These are phyloP conservation scores for Saimiri boliviensis DNA, from an alignment of 2,113 vertebrate genomes.

Conservation along the genomic window DNA sequence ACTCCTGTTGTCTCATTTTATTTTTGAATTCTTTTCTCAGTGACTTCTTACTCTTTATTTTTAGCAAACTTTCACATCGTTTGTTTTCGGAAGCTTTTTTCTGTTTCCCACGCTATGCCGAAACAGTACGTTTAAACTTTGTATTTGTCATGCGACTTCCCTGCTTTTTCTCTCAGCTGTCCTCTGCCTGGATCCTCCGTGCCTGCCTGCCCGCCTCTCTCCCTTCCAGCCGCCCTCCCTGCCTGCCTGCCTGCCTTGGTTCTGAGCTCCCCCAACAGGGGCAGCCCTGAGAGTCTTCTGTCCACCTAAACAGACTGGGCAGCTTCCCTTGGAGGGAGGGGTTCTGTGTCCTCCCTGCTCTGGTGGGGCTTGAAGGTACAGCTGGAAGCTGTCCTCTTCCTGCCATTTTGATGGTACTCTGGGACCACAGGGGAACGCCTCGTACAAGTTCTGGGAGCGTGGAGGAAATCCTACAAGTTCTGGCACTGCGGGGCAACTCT, in stretches of 20 bases:
- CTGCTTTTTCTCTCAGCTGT: background rate
- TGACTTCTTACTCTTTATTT: background rate
- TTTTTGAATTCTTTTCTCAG: background rate
- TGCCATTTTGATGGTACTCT: background rate
- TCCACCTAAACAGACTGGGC: too few relatives aligned
- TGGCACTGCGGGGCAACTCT: too few relatives aligned
- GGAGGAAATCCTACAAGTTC: too few relatives aligned
- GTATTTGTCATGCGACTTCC: accelerated
- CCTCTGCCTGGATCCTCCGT: background rate
- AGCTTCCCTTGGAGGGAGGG: background rate
- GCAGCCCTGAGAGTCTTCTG: background rate
- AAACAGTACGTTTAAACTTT: accelerated
- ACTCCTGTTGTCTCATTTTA: too few relatives aligned
- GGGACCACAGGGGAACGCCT: background rate
- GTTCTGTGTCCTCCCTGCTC: background rate
- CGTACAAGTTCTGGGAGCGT: background rate
- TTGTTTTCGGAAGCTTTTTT: background rate
- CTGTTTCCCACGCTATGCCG: background rate
- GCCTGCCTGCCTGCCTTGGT: background rate
- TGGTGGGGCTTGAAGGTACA: background rate
- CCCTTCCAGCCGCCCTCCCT: background rate
- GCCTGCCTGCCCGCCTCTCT: background rate
- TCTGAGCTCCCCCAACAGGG: background rate
- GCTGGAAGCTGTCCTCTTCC: too few relatives aligned
- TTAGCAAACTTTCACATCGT: background rate